Conservation (phyloP, 2,888 invertebrate species). For the Cheilosia vernalis region DNA sequence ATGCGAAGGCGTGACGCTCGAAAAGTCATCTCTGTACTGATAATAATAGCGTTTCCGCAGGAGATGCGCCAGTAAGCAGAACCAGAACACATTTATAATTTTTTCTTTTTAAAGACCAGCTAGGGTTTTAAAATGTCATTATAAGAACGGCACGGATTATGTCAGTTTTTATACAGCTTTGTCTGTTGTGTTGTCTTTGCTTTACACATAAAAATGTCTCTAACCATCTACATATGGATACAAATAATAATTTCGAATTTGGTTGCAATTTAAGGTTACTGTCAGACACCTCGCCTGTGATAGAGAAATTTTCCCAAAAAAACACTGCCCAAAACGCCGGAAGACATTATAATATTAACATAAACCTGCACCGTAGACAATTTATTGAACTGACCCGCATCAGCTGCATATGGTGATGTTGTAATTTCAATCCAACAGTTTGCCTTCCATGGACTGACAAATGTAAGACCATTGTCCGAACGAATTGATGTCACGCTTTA, state of each 20-base stretch:
- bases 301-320: neutral
- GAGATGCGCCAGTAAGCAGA: slow-evolving; percentile 36
- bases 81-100: neutral
- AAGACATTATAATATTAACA: slow-evolving; percentile 2
- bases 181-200: neutral
- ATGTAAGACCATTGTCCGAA: neutral
- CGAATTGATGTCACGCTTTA: slow-evolving; percentile 43
- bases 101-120: neutral
- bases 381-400: slow-evolving; percentile 3
- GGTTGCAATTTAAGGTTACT: neutral
- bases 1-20: slow-evolving; percentile 27
- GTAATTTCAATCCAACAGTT: slow-evolving; percentile 22
- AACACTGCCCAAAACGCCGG: neutral
- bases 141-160: neutral
- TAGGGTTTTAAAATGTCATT: neutral
- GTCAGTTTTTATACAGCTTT: neutral
- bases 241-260: neutral
- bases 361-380: neutral
- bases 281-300: neutral
- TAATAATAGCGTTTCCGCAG: slow-evolving; percentile 36
- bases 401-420: slow-evolving; percentile 4
- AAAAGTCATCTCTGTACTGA: slow-evolving; percentile 1
- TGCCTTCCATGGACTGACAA: neutral
- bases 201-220: too few species aligned
- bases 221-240: neutral